Base-by-base conservation (phyloP, 2,113 vertebrate species). In the Bettongia penicillata region DNA sequence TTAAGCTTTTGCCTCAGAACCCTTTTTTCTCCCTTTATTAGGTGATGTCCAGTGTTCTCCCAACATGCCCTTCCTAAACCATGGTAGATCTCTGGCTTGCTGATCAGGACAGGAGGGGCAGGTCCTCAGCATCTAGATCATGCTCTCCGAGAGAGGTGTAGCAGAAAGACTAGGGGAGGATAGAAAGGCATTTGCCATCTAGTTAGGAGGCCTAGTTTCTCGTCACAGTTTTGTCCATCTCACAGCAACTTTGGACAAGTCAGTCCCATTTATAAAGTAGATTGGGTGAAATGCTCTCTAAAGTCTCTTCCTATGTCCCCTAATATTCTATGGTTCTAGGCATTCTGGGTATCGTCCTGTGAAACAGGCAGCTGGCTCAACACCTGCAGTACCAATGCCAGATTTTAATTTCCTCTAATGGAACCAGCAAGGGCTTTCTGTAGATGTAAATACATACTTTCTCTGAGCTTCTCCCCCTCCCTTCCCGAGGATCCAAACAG, bases 401-500 rank as follows among this genome's bases (percentile, higher is more conserved):
- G 19, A 84, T 84, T 84, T 84, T 84, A 84, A 84, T 84, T 84
- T 84, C 68, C 68, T 84, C 68, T 84, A 84, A 84, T 84, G 68
- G 97, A 97, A 97, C 98, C 96, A 96, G 92, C 95, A 84, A 92
- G 91, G 92, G 52, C 96, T 96, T 97, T 97, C 95, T 98, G 95
- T 98, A 98, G 97, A 93, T 95, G 97, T 97, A 97, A 92, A 96
- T 97, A 96, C 14, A 8, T n/a, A 7, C 28, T 68, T 37, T 77
- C 31, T 37, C 68, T n/a, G 68, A 43, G 68, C 68, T 97, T 95
- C 90, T 93, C 97, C 91, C 52, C 47, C 92, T 94, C 0, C 0
- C 96, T 68, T 97, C 97, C 97, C 97, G 97, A 92, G 98, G 48
- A 90, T 48, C 97, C 94, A 98, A 98, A 98, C 97, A 98, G 97